Evolutionary conservation across 1,140 invertebrate genomes (phyloP), one percentile per base, ranked within the genome.

Genomic region (Phthorimaea operculella): DNA sequence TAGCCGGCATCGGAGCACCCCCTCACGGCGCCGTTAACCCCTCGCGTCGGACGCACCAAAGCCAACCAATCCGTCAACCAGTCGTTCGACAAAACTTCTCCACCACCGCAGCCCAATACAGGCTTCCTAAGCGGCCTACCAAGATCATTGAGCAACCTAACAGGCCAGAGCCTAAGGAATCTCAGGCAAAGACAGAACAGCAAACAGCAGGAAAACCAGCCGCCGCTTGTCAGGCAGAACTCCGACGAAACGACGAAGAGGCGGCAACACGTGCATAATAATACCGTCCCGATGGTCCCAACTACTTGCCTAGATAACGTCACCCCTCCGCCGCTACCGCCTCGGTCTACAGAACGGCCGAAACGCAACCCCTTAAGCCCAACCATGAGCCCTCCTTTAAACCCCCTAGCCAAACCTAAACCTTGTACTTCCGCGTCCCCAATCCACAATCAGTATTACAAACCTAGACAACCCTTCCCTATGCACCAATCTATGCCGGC

Each of bases 91-190:
- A 72, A 72, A 39, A 51, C 59, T 9, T 54, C 58, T 14, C 52
- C 60, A 15, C 62, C 62, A 18, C 9, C 59, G 15, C 21, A 28
- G 6, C 2, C 21, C 21, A 60, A 63, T 53, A 70, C 71, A 44
- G 69, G 78, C 54, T 83, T 86, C 64, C 81, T 90, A 7, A 87
- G 85, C 65, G 83, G 86, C 4, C 70, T 89, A 53, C 88, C 88
- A 53, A 76, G 88, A 59, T 87, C 87, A 55, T 78, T 89, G 52
- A 86, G 87, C 77, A 87, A 87, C 65, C 70, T 86, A 21, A 86
- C 85, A 3, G 82, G 83, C 0, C 85, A 86, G 58, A 85, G 82
- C 54, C 56, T 86, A 4, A 59, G 79, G 0, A 78, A 80, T 51
- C 66, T 86, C 5, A 63, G 77, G 0, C 69, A 79, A 33, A 52